A percentile compares a stretch with the other conserved stretches of the same genome.
These are phyloP conservation scores for Heliocidaris tuberculata DNA, from an alignment of 35 echinoderm and acorn worm species.

Conservation along the genomic window DNA sequence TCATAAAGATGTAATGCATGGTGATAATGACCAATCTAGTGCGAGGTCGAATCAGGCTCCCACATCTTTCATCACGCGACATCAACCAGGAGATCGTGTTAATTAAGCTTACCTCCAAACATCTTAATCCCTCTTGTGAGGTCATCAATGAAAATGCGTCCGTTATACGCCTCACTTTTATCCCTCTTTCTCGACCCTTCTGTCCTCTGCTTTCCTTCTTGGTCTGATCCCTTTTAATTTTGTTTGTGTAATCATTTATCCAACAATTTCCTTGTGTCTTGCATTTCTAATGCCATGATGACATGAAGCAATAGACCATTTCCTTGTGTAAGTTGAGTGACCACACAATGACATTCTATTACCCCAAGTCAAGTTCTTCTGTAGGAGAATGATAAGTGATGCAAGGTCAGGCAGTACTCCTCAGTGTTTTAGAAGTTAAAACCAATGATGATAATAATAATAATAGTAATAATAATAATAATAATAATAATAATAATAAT, in stretches of 20 bases:
- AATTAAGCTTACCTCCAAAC: not conserved
- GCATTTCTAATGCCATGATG: not conserved
- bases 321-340: not conserved
- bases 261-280: not conserved
- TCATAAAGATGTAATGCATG: not conserved
- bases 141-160: not conserved
- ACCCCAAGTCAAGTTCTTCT: not conserved
- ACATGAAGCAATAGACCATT: not conserved
- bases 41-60: not conserved
- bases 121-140: not conserved
- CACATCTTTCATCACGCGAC: not conserved
- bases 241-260: constrained; percentile 18
- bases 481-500: no score
- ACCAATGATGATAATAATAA: not conserved
- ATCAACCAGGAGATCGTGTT: constrained; percentile 16
- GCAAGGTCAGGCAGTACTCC: not conserved
- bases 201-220: not conserved
- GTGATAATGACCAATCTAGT: not conserved
- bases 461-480: not conserved
- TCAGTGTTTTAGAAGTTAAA: not conserved
- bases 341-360: not conserved
- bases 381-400: not conserved
- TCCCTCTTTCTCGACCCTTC: not conserved
- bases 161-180: not conserved
- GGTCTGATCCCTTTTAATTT: not conserved